phyloP scores from a whole-genome alignment of 2,888 invertebrate species.

The Dryobotodes eremita region DNA sequence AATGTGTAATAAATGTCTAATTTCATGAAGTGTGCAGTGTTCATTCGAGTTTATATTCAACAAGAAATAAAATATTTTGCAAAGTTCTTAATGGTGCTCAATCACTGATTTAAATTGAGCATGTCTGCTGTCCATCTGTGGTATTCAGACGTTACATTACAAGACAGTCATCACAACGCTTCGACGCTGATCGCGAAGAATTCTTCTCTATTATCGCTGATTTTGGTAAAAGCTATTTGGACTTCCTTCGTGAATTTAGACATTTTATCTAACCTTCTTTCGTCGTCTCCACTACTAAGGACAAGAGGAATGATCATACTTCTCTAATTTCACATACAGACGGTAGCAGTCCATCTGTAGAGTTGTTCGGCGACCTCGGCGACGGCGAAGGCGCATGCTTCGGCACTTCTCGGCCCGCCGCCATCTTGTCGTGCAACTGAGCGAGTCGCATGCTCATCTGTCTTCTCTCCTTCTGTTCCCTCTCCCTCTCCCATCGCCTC shows the following conservation, averaged over 20 bases:
- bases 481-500: slow-evolving; percentile 94
- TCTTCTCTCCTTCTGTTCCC: slow-evolving; percentile 95
- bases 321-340: slow-evolving; percentile 95
- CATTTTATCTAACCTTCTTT: slow-evolving; percentile 45
- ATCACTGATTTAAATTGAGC: neutral
- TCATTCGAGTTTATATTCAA: neutral
- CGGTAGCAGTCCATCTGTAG: slow-evolving; percentile 95
- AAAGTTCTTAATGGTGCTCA: neutral
- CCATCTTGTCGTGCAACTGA: slow-evolving; percentile 92
- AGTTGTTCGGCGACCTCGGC: slow-evolving; percentile 94
- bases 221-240: neutral
- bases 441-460: slow-evolving; percentile 95
- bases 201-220: neutral
- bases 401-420: slow-evolving; percentile 87
- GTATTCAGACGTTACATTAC: neutral
- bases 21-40: slow-evolving; percentile 34
- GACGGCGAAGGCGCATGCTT: slow-evolving; percentile 93
- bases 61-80: neutral
- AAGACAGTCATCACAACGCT: neutral
- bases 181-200: neutral
- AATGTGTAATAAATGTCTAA: slow-evolving; percentile 33
- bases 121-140: neutral
- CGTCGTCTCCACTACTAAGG: slow-evolving; percentile 67
- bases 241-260: slow-evolving; percentile 45
- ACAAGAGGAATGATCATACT: slow-evolving; percentile 87